Evolutionary conservation across 1,140 invertebrate genomes (phyloP).

Genomic region (Drosophila bocki): DNA sequence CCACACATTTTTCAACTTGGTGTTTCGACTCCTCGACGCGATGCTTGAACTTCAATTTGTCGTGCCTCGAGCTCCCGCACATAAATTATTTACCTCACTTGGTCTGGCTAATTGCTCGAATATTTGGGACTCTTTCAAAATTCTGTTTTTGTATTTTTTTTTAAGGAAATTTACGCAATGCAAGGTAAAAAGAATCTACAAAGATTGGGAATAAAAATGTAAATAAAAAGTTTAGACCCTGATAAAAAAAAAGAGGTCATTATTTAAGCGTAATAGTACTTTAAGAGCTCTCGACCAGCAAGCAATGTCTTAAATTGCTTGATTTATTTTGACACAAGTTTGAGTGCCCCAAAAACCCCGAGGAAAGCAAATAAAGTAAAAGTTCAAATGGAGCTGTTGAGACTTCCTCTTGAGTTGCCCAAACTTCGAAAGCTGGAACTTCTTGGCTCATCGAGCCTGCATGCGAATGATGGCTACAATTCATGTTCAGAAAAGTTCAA

Average conservation of each 20-base stretch:
- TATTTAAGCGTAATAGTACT: slow-evolving; percentile 19
- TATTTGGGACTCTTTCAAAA: slow-evolving; percentile 20
- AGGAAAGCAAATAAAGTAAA: slow-evolving; percentile 14
- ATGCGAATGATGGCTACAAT: slow-evolving; percentile 42
- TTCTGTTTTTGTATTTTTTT: background rate
- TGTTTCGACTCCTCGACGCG: slow-evolving; percentile 4
- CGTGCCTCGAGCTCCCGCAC: slow-evolving; percentile 7
- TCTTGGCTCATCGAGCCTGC: slow-evolving; percentile 8
- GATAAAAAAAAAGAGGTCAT: background rate
- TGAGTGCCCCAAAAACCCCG: slow-evolving; percentile 12
- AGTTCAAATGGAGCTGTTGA: slow-evolving; percentile 54
- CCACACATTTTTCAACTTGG: slow-evolving; percentile 32
- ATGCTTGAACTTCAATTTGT: slow-evolving; percentile 46
- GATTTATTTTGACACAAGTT: slow-evolving; percentile 64
- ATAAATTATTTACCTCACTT: slow-evolving; percentile 25
- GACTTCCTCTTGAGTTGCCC: slow-evolving; percentile 46
- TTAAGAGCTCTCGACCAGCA: slow-evolving; percentile 28
- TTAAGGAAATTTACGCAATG: background rate
- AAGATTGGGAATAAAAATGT: background rate
- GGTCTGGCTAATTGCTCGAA: slow-evolving; percentile 41
- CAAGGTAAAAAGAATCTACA: background rate
- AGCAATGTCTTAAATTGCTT: slow-evolving; percentile 49
- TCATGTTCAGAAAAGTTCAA: slow-evolving; percentile 62
- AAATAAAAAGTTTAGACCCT: background rate
- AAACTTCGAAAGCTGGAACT: slow-evolving; percentile 23